Evolutionary conservation across 2,888 invertebrate genomes (phyloP), one percentile per base, ranked within the genome.

Genomic region (Lepidochrysops patricia): DNA sequence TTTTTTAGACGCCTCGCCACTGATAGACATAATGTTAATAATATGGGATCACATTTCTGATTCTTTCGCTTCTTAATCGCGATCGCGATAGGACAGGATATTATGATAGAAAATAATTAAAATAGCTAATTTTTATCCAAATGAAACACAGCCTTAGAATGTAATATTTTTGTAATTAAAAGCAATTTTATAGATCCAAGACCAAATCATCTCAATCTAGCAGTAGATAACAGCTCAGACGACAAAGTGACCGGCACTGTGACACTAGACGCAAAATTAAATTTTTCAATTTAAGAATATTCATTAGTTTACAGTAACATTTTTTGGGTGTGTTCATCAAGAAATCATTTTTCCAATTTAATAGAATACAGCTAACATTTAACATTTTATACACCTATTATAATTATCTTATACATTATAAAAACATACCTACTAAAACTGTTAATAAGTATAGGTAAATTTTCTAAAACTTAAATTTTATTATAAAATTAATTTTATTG

Each of bases 311-410:
- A n/a, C n/a, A 37, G 15, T 15, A 43, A 19, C 7, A 19, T 43
- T 13, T 19, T 43, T 9, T 15, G 15, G 2, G 49, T 25, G n/a
- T 26, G 25, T 50, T 50, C 50, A 25, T 12, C n/a, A 50, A 50
- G 26, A 26, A 19, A 25, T 50, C 25, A 50, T 9, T 43, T 50
- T 26, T 26, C 50, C 57, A 34, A 29, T 37, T 34, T 7, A 35
- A 35, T 57, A 29, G 34, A 37, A 37, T 23, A 37, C 9, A 35
- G 23, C 37, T 37, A 19, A 57, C 25, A 37, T 23, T 35, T n/a
- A 57, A 32, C 54, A 56, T 32, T 27, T 56, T 54, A 9, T 56
- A 56, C 54, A 32, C 19, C 54, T 56, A 43, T 43, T 43, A 43
- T 43, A 35, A 35, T 35, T 37, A 57, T 57, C 57, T 57, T 57